These are phyloP conservation scores for Cabera pusaria DNA, from an alignment of 2,888 invertebrate genomes.

Conservation along the genomic window DNA sequence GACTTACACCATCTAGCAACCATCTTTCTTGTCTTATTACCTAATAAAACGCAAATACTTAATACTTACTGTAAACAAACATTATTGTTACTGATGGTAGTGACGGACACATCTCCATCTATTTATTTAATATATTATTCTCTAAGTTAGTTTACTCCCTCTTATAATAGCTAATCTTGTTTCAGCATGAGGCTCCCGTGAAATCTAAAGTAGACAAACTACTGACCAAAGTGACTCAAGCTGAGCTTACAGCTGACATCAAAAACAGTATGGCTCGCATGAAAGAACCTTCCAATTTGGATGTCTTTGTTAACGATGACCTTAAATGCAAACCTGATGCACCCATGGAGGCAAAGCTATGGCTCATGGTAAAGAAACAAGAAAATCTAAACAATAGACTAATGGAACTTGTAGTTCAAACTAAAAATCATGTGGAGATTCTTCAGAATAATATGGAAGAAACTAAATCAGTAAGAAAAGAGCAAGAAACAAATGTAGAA, in stretches of 20 bases:
- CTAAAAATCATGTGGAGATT: slow-evolving; percentile 59
- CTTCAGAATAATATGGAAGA: slow-evolving; percentile 58
- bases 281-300: slow-evolving; percentile 59
- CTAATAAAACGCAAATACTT: too few species aligned
- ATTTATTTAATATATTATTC: too few species aligned
- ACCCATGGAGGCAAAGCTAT: slow-evolving; percentile 58
- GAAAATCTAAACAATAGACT: slow-evolving; percentile 62
- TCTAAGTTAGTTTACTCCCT: too few species aligned
- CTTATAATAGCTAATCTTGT: too few species aligned
- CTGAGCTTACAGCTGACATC: slow-evolving; percentile 59
- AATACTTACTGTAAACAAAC: too few species aligned
- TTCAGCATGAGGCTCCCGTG: slow-evolving; percentile 24
- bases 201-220: slow-evolving; percentile 53
- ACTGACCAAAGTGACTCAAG: slow-evolving; percentile 52
- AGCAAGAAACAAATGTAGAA: slow-evolving; percentile 59
- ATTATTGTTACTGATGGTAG: too few species aligned
- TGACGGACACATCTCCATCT: too few species aligned
- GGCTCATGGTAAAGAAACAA: slow-evolving; percentile 71
- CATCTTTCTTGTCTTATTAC: too few species aligned
- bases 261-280: slow-evolving; percentile 49
- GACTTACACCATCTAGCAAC: too few species aligned
- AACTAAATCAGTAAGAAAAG: slow-evolving; percentile 45
- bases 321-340: slow-evolving; percentile 54
- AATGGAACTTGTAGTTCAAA: slow-evolving; percentile 54
- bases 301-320: slow-evolving; percentile 56